A percentile compares a stretch with the other conserved stretches of the same genome.
These are phyloP conservation scores for Myotis lucifugus DNA, from an alignment of 2,113 vertebrate species.

Conservation along the genomic window DNA sequence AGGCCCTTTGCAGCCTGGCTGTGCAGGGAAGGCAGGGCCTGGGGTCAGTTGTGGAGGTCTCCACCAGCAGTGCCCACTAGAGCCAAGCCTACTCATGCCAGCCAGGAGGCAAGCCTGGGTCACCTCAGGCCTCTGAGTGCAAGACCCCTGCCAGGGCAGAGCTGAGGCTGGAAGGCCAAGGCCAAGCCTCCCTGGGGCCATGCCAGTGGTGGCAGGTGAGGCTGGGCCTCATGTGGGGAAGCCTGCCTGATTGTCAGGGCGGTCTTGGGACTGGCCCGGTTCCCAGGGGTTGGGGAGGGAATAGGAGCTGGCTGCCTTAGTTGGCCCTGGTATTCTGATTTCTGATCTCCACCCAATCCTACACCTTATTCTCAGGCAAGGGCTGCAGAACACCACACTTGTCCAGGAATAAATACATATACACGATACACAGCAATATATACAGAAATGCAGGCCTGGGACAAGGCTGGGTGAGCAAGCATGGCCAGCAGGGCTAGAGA, in stretches of 20 bases:
- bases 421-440: constrained; percentile 72
- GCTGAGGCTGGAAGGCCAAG: background rate
- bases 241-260: constrained; percentile 76
- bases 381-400: constrained; percentile 65
- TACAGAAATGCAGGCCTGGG: constrained; percentile 64
- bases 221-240: constrained; percentile 6
- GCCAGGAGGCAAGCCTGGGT: background rate
- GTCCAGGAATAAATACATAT: constrained; percentile 71
- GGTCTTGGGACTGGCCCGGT: constrained; percentile 52
- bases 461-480: constrained; percentile 53
- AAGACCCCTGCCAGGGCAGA: background rate
- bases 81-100: background rate
- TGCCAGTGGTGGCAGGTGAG: background rate
- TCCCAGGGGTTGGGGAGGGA: constrained; percentile 48
- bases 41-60: constrained; percentile 4
- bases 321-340: constrained; percentile 46
- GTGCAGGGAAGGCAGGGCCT: background rate
- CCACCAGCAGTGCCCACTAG: background rate
- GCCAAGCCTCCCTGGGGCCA: background rate
- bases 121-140: background rate
- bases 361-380: constrained; percentile 65
- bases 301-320: constrained; percentile 36
- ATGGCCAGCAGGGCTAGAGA: background rate
- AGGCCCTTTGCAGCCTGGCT: constrained; percentile 46
- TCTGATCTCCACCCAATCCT: constrained; percentile 57